phyloP scores from a whole-genome alignment of 2,113 vertebrate genomes.

The Haliaeetus leucogaster region DNA sequence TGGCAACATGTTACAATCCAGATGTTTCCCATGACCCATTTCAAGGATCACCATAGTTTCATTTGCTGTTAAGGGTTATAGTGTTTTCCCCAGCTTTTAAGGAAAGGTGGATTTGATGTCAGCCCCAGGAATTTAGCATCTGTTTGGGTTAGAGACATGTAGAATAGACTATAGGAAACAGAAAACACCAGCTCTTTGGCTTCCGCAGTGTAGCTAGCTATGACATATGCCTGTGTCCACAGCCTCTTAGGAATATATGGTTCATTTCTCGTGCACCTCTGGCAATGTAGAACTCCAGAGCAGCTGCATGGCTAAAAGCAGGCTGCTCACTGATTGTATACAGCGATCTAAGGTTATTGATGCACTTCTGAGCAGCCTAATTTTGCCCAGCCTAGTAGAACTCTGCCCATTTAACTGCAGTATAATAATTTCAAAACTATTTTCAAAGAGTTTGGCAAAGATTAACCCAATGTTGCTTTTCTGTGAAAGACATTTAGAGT shows the following conservation, averaged over 20 bases:
- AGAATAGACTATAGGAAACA: background rate
- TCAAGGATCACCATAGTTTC: background rate
- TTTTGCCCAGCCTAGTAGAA: background rate
- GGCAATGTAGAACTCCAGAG: background rate
- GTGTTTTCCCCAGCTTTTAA: background rate
- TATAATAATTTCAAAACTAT: background rate
- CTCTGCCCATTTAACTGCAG: background rate
- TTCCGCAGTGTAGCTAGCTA: background rate
- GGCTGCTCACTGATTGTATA: background rate
- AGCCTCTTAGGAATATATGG: background rate
- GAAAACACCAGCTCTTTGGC: background rate
- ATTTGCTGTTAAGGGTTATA: background rate
- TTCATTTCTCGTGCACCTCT: background rate
- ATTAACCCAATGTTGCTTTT: background rate
- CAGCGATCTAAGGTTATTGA: background rate
- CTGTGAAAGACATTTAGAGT: background rate
- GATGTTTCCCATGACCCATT: background rate
- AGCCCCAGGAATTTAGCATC: background rate
- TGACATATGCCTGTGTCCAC: rapidly evolving
- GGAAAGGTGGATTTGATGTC: background rate
- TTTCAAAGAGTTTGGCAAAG: background rate
- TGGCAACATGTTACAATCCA: background rate
- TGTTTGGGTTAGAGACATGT: background rate
- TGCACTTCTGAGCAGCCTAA: background rate
- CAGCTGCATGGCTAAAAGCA: background rate